These are phyloP conservation scores for Phlogophora meticulosa DNA, from an alignment of 2,888 invertebrate species.

Conservation along the genomic window DNA sequence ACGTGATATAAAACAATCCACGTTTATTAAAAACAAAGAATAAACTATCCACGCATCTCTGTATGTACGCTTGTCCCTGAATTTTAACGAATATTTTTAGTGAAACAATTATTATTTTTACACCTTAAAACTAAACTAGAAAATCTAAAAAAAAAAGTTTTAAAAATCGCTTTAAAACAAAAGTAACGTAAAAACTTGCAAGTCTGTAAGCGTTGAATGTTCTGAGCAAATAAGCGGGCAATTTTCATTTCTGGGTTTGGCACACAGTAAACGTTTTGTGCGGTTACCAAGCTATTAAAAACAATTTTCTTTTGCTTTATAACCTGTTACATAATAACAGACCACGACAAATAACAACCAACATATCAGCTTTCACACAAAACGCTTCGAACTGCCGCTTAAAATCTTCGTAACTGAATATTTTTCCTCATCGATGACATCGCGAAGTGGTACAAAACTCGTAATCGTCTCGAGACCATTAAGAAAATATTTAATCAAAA, in stretches of 20 bases:
- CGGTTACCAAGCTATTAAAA: slow-evolving; percentile 34
- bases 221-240: not conserved
- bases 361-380: slow-evolving; percentile 17
- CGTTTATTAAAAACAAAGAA: slow-evolving; percentile 47
- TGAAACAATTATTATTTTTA: not conserved
- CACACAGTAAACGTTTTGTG: slow-evolving; percentile 29
- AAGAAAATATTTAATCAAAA: slow-evolving; percentile 42
- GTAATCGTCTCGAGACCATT: slow-evolving; percentile 19
- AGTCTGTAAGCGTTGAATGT: not conserved
- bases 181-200: not conserved
- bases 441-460: slow-evolving; percentile 28
- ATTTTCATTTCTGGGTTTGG: slow-evolving; percentile 27
- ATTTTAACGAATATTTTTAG: not conserved
- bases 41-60: no score
- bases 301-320: slow-evolving; percentile 37
- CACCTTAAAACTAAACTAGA: no score
- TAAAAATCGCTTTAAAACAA: not conserved
- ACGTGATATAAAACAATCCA: slow-evolving; percentile 28
- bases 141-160: not conserved
- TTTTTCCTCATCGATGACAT: slow-evolving; percentile 34
- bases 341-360: slow-evolving; percentile 3
- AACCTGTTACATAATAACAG: slow-evolving; percentile 31
- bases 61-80: no score
- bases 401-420: not conserved
- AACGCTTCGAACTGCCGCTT: slow-evolving; percentile 2